These are phyloP conservation scores for Myotis findleyi DNA, from an alignment of 2,797 vertebrate species.

Conservation along the genomic window DNA sequence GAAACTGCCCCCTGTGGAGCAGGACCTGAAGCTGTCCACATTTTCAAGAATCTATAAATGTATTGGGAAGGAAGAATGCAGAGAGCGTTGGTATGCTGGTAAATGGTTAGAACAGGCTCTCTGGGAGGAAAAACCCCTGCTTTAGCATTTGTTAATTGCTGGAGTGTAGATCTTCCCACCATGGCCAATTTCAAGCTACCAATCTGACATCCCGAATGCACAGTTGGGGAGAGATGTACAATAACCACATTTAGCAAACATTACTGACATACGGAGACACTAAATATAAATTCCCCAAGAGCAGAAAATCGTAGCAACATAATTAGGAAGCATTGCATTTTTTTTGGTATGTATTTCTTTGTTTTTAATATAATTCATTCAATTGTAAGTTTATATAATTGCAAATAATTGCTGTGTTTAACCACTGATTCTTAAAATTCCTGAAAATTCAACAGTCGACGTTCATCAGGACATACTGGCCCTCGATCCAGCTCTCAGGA, in stretches of 20 bases:
- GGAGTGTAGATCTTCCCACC: neutral
- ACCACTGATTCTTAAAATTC: neutral
- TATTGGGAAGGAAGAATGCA: neutral
- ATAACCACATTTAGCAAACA: neutral
- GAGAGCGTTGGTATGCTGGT: neutral
- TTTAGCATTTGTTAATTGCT: neutral
- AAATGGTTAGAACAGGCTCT: neutral
- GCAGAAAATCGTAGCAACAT: neutral
- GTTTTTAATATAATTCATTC: neutral
- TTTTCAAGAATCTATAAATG: neutral
- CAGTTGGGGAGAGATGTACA: neutral
- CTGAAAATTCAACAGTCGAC: neutral
- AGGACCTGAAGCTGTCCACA: too few relatives aligned
- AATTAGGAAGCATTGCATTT: neutral
- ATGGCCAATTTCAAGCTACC: neutral
- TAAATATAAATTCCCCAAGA: neutral
- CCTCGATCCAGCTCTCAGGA: neutral
- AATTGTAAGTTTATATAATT: conserved; percentile 7
- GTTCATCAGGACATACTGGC: neutral
- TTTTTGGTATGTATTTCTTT: neutral
- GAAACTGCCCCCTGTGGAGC: neutral
- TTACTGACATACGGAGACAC: neutral
- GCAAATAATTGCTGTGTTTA: neutral
- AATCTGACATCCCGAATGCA: neutral
- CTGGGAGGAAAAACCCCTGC: neutral